Evolutionary conservation across 1,140 invertebrate genomes (phyloP).

Genomic region (Agrilus planipennis): DNA sequence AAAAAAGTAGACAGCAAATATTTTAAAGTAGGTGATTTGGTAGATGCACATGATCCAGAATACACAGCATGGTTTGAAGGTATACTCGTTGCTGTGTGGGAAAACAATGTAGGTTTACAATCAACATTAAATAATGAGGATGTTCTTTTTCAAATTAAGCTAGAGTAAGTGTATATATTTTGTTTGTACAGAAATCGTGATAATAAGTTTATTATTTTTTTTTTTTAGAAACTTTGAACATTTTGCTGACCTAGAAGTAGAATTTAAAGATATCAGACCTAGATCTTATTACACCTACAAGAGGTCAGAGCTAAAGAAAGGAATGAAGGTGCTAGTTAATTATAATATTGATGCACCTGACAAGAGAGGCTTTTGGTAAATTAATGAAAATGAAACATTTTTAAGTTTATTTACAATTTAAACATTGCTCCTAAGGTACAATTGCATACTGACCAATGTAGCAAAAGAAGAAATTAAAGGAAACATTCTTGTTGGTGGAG

Average conservation of each 20-base stretch:
- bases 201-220: constrained; percentile 10
- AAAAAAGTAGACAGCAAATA: constrained; percentile 30
- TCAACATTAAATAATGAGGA: constrained; percentile 13
- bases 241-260: constrained; percentile 38
- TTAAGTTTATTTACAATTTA: background rate
- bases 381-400: constrained; percentile 23
- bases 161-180: constrained; percentile 13
- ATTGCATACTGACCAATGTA: constrained; percentile 38
- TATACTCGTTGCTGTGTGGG: constrained; percentile 38
- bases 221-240: constrained; percentile 28
- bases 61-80: constrained; percentile 55
- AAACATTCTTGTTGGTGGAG: constrained; percentile 36
- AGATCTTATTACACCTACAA: constrained; percentile 44
- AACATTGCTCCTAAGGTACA: constrained; percentile 40
- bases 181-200: background rate
- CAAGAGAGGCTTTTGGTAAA: constrained; percentile 65
- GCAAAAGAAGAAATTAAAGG: constrained; percentile 31
- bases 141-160: constrained; percentile 18
- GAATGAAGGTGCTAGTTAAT: constrained; percentile 60
- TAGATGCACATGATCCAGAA: constrained; percentile 50
- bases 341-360: constrained; percentile 61
- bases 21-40: constrained; percentile 53
- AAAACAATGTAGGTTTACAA: constrained; percentile 33
- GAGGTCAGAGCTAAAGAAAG: constrained; percentile 44
- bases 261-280: constrained; percentile 51